A percentile compares a stretch with the other conserved stretches of the same genome.
These are phyloP conservation scores for Penaeus japonicus DNA, from an alignment of 1,140 invertebrate genomes.

Conservation along the genomic window DNA sequence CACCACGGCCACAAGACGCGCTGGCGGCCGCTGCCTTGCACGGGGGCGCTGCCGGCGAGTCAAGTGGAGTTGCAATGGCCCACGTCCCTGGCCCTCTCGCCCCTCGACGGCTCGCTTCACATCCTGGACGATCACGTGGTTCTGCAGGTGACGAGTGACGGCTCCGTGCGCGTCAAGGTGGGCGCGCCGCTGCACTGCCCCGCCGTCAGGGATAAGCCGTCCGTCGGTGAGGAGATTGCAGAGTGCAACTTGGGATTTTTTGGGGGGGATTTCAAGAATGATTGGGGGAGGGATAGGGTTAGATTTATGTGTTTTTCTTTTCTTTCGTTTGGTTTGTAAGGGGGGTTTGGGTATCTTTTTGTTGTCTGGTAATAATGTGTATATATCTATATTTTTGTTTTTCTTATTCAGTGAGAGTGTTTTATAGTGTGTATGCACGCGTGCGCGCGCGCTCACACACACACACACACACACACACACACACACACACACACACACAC, in stretches of 20 bases:
- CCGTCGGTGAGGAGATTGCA: conserved; percentile 54
- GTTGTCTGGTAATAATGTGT: no score
- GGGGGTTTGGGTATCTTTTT: no score
- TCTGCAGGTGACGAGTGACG: conserved; percentile 87
- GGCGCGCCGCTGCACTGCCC: conserved; percentile 88
- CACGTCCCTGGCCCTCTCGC: conserved; percentile 89
- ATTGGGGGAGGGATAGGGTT: no score
- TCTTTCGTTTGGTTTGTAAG: no score
- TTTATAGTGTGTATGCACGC: no score
- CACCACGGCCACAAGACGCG: conserved; percentile 91
- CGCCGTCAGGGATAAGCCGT: conserved; percentile 63
- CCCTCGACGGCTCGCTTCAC: conserved; percentile 90
- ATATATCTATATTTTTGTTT: no score
- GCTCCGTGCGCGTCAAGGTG: conserved; percentile 88
- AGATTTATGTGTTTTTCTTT: background rate
- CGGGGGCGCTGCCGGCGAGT: conserved; percentile 78
- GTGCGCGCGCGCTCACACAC: no score
- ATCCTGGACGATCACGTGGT: conserved; percentile 93
- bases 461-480: no score
- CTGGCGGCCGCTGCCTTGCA: conserved; percentile 87
- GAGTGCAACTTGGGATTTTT: no score
- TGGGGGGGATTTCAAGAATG: no score
- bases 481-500: no score
- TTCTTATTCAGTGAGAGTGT: no score
- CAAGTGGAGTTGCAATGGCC: conserved; percentile 93